Evolutionary conservation across 1,140 invertebrate species (phyloP).

Genomic region (Aphaenogaster floridana): DNA sequence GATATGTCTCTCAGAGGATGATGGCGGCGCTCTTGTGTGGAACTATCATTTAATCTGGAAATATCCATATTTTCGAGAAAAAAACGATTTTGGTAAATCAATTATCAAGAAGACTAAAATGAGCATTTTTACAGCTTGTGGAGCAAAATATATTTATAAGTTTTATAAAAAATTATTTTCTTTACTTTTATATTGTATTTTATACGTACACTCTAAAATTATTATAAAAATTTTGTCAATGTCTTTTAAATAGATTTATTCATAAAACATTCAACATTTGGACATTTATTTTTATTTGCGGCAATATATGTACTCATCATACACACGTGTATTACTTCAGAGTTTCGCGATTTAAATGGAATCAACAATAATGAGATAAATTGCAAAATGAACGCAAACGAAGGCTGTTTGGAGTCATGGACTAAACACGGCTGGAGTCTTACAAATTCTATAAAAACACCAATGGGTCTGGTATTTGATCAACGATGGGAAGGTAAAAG

Average conservation of each 20-base stretch:
- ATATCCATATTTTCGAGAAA: not conserved
- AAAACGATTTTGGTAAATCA: conserved; percentile 27
- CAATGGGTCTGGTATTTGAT: conserved; percentile 68
- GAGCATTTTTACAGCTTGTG: not conserved
- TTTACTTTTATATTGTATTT: not conserved
- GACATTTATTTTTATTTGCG: not conserved
- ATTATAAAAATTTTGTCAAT: not conserved
- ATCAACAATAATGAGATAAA: not conserved
- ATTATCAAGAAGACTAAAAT: not conserved
- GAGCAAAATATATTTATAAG: not conserved
- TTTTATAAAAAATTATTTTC: not conserved
- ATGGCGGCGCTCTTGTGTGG: conserved; percentile 67
- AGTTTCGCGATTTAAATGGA: not conserved
- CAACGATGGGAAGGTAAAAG: conserved; percentile 72
- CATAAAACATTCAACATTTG: not conserved
- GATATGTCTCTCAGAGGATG: conserved; percentile 64
- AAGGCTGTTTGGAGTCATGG: conserved; percentile 38
- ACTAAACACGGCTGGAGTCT: conserved; percentile 4
- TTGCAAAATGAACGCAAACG: conserved; percentile 28
- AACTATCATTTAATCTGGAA: conserved; percentile 44
- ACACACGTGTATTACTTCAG: not conserved
- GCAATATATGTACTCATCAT: not conserved
- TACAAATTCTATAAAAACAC: conserved; percentile 28
- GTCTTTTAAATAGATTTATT: not conserved
- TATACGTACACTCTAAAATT: too few species aligned